Evolutionary conservation across 2,113 vertebrate genomes (phyloP).

Genomic region (Colius striatus): DNA sequence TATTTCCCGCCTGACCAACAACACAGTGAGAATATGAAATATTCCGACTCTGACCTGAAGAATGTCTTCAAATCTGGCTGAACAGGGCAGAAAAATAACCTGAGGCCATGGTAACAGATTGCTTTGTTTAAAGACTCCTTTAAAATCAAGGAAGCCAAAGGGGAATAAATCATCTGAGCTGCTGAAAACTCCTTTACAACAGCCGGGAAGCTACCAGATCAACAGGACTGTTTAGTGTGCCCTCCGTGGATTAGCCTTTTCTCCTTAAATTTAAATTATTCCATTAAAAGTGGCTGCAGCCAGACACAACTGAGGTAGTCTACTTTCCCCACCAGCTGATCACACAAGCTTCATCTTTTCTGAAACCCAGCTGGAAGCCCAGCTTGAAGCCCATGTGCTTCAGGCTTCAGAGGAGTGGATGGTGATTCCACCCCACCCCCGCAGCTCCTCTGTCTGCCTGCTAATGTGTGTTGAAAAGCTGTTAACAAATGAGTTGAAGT

Average conservation of each 20-base stretch:
- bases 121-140: background rate
- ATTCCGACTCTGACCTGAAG: background rate
- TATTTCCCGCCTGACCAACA: background rate
- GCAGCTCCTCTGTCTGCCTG: background rate
- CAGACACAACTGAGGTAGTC: background rate
- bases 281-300: background rate
- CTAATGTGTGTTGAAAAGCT: background rate
- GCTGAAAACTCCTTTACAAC: background rate
- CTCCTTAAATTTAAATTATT: slow-evolving; percentile 16
- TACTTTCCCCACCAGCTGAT: background rate
- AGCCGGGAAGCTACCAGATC: background rate
- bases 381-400: background rate
- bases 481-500: background rate
- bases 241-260: background rate
- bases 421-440: background rate
- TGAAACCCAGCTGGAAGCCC: background rate
- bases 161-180: background rate
- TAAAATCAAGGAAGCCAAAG: background rate
- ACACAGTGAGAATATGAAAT: background rate
- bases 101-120: background rate
- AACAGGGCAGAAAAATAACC: background rate
- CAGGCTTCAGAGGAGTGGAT: background rate
- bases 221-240: background rate
- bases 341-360: background rate
- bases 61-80: background rate